Evolutionary conservation across 2,888 invertebrate genomes (phyloP).

Genomic region (Dione juno): DNA sequence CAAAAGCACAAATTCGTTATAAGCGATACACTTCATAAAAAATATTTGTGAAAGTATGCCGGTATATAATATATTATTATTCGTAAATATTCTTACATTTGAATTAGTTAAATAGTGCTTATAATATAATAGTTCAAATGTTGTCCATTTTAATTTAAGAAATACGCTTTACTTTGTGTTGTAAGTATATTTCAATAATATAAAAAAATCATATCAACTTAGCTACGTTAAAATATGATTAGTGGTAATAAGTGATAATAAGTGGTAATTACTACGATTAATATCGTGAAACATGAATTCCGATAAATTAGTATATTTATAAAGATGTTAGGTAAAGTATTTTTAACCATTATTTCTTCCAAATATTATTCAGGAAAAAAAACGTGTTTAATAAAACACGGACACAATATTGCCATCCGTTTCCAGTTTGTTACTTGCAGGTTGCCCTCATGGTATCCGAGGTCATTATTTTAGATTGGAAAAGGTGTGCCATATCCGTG

Average conservation of each 20-base stretch:
- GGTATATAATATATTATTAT: no score
- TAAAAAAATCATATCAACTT: neutral
- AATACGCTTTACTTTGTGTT: no score
- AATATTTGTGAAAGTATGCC: conserved; percentile 13
- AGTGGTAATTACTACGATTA: neutral
- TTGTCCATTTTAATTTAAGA: no score
- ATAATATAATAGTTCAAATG: no score
- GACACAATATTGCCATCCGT: conserved; percentile 22
- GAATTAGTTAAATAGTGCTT: neutral
- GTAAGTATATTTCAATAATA: no score
- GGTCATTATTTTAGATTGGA: conserved; percentile 46
- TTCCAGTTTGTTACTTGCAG: conserved; percentile 27
- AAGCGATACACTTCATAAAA: conserved; percentile 10
- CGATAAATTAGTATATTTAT: neutral
- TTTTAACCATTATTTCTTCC: neutral
- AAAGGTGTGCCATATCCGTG: conserved; percentile 42
- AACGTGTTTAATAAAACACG: conserved; percentile 6
- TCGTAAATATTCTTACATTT: no score
- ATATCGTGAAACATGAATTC: neutral
- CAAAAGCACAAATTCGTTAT: neutral
- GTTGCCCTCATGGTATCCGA: conserved; percentile 28
- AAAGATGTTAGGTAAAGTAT: neutral
- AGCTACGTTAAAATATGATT: neutral
- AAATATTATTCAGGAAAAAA: conserved; percentile 13
- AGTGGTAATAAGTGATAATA: no score